Evolutionary conservation across 1,140 invertebrate genomes (phyloP).

Genomic region (Drosophila orosa): DNA sequence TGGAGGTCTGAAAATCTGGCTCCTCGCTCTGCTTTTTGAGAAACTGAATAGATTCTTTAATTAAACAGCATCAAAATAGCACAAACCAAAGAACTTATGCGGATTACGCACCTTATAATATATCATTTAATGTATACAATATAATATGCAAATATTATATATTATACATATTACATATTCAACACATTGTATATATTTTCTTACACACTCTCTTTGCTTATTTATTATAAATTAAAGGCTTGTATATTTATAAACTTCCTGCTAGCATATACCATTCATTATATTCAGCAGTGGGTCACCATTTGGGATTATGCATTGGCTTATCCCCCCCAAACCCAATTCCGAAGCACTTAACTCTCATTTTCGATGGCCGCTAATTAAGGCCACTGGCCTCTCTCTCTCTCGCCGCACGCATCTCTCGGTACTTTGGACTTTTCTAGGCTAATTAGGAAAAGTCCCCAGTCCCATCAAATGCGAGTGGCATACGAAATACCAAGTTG

Average conservation of each 20-base stretch:
- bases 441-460: slow-evolving; percentile 36
- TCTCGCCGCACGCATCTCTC: slow-evolving; percentile 11
- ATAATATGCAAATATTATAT: too few species aligned
- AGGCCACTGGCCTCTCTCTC: slow-evolving; percentile 13
- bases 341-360: slow-evolving; percentile 39
- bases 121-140: too few species aligned
- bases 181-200: too few species aligned
- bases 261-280: too few species aligned
- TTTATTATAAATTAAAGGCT: neutral
- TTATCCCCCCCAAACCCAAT: slow-evolving; percentile 10
- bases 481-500: slow-evolving; percentile 29
- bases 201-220: too few species aligned
- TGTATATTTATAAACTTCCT: neutral
- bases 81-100: too few species aligned
- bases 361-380: slow-evolving; percentile 40
- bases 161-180: too few species aligned
- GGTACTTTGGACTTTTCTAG: slow-evolving; percentile 18
- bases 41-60: too few species aligned
- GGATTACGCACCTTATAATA: neutral
- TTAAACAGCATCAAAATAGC: too few species aligned
- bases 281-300: neutral
- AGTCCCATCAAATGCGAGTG: slow-evolving; percentile 29
- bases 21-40: too few species aligned
- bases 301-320: slow-evolving; percentile 3
- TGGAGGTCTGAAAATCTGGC: too few species aligned